phyloP scores from a whole-genome alignment of 53 echinoderm and acorn worm species.

The Paelopatides confundens region DNA sequence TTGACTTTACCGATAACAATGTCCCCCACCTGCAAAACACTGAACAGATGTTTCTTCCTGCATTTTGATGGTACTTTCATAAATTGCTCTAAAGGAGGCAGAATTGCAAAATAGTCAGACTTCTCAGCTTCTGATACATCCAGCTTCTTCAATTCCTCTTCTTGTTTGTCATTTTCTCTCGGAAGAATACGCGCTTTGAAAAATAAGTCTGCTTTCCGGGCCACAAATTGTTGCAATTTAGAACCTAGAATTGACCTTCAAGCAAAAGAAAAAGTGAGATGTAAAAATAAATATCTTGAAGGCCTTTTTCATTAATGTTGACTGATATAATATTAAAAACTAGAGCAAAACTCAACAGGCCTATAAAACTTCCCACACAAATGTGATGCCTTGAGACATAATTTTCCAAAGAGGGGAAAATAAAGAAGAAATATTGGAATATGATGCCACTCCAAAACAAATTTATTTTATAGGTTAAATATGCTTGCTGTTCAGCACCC shows the following conservation, averaged over 20 bases:
- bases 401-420: too few species aligned
- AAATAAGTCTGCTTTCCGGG: constrained; percentile 84
- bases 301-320: too few species aligned
- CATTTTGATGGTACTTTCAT: constrained; percentile 67
- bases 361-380: too few species aligned
- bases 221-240: constrained; percentile 74
- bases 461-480: too few species aligned
- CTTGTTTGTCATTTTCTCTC: not conserved
- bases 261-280: not conserved
- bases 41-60: constrained; percentile 69
- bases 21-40: constrained; percentile 68
- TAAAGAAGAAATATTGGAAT: too few species aligned
- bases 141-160: not conserved
- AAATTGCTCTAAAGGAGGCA: constrained; percentile 89
- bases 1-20: constrained; percentile 75
- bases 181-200: constrained; percentile 24
- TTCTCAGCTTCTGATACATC: constrained; percentile 57
- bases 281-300: too few species aligned
- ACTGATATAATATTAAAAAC: too few species aligned
- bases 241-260: constrained; percentile 51
- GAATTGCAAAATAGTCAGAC: constrained; percentile 81
- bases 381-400: too few species aligned
- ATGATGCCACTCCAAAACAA: too few species aligned
- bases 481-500: too few species aligned
- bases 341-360: too few species aligned